Base-by-base conservation (phyloP, 2,797 vertebrate genomes). In the Pelobates cultripes region DNA sequence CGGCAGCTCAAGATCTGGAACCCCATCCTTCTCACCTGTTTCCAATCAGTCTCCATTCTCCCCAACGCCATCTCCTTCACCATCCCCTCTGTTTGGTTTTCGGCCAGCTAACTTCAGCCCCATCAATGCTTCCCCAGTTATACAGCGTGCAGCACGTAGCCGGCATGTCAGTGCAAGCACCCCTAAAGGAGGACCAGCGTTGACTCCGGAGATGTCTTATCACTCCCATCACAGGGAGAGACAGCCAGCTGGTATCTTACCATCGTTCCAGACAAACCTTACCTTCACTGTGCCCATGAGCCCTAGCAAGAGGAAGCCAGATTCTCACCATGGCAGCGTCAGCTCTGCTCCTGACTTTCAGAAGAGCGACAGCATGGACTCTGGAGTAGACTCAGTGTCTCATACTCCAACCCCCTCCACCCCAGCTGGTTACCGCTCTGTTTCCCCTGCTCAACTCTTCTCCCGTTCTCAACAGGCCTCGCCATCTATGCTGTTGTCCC, bases 41-140 rank as follows among this genome's bases (percentile, higher is more conserved):
- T 97, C 96, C 8, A 97, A 96, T 17, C 96, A 96, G 87, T 97
- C 96, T 0, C 97, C 96, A 7, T 97, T 97, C 86, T 97, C 96
- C 0, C 96, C 96, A 0, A 91, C 96, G 1, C 96, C 96, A 0
- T 97, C 97, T 0, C 96, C 96, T 0, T 96, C 96, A 0, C 96
- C 96, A 1, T 98, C 97, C 0, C 97, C 97, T 0, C 95, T 96
- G 6, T 97, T 98, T 0, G 96, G 96, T 17, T 97, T 98, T 87
- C 93, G 96, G 13, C 96, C 96, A 0, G 96, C 96, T 78, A 97
- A 94, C 78, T 98, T 98, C 87, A 97, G 96, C 88, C 97, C 96
- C 44, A 96, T 97, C 73, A 96, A 93, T 0, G 95, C 96, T 14
- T 95, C 96, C 0, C 95, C 96, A 0, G 95, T 95, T 71, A 89